Evolutionary conservation across 2,888 invertebrate species (phyloP).

Genomic region (Thumatha senex): DNA sequence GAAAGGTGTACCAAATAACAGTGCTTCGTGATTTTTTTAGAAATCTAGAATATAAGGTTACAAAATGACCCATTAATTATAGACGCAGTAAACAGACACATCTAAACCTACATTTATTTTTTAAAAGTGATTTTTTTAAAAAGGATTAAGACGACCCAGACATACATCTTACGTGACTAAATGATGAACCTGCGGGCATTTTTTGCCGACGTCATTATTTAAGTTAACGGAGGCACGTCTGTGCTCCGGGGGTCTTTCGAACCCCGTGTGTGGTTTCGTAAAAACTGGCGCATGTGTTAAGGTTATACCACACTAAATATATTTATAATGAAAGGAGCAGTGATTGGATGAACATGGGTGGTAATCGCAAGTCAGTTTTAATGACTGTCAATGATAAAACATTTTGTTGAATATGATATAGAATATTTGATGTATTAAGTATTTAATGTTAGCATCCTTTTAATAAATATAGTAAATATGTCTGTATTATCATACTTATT

Average conservation of each 20-base stretch:
- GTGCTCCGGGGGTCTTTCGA: slow-evolving; percentile 33
- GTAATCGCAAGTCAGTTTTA: background rate
- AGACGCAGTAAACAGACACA: too few species aligned
- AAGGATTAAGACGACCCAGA: slow-evolving; percentile 14
- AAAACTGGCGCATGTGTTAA: slow-evolving; percentile 25
- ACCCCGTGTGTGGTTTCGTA: slow-evolving; percentile 36
- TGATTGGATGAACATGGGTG: slow-evolving; percentile 2
- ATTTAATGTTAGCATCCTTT: too few species aligned
- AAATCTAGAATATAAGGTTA: too few species aligned
- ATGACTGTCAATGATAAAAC: too few species aligned
- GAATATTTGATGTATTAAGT: too few species aligned
- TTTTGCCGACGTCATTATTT: slow-evolving; percentile 36
- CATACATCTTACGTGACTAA: slow-evolving; percentile 9
- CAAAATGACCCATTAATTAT: too few species aligned
- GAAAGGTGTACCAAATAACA: too few species aligned
- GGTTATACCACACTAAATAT: slow-evolving; percentile 18
- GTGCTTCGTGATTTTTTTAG: too few species aligned
- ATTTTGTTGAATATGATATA: too few species aligned
- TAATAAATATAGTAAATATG: too few species aligned
- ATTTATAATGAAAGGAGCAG: slow-evolving; percentile 13
- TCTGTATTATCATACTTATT: too few species aligned
- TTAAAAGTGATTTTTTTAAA: background rate
- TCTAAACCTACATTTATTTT: too few species aligned
- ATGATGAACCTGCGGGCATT: slow-evolving; percentile 10
- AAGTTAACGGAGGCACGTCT: slow-evolving; percentile 29